Conservation (phyloP, 2,113 vertebrate species). For the Actenoides hombroni region DNA sequence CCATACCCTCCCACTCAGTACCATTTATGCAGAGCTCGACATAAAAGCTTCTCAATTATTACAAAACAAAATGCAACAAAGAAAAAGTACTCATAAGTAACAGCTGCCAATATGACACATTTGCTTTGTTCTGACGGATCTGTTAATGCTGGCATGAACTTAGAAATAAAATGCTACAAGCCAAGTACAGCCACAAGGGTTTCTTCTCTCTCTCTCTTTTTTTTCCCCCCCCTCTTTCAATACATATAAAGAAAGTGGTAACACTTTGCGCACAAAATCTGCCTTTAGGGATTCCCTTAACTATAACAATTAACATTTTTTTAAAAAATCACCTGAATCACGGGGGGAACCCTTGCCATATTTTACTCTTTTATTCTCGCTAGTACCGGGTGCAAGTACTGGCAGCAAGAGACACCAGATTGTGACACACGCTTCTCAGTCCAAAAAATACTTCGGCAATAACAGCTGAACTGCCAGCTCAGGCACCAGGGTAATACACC, state of each 20-base stretch:
- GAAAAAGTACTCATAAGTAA: conserved; percentile 75
- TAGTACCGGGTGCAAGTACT: conserved; percentile 32
- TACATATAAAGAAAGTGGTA: conserved; percentile 14
- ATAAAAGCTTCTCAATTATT: conserved; percentile 76
- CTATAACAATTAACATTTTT: conserved; percentile 21
- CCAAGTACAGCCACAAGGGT: conserved; percentile 23
- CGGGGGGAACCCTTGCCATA: conserved; percentile 34
- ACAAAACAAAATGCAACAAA: conserved; percentile 77
- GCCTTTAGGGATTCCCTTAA: conserved; percentile 57
- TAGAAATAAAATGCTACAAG: conserved; percentile 44
- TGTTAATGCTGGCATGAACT: conserved; percentile 71
- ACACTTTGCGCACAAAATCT: neutral
- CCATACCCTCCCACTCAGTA: conserved; percentile 83
- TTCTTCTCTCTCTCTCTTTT: neutral
- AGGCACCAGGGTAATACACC: neutral
- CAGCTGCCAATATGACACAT: conserved; percentile 76
- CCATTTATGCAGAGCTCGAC: conserved; percentile 70
- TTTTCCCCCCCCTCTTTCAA: neutral
- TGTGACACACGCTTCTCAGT: conserved; percentile 52
- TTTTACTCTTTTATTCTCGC: conserved; percentile 40
- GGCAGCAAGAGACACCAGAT: conserved; percentile 61
- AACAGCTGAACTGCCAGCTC: conserved; percentile 1
- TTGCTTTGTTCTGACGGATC: conserved; percentile 69
- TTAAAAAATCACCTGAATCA: neutral
- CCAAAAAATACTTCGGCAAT: conserved; percentile 65